Evolutionary conservation across 2,888 invertebrate genomes (phyloP).

Genomic region (Digitonthophagus gazella): DNA sequence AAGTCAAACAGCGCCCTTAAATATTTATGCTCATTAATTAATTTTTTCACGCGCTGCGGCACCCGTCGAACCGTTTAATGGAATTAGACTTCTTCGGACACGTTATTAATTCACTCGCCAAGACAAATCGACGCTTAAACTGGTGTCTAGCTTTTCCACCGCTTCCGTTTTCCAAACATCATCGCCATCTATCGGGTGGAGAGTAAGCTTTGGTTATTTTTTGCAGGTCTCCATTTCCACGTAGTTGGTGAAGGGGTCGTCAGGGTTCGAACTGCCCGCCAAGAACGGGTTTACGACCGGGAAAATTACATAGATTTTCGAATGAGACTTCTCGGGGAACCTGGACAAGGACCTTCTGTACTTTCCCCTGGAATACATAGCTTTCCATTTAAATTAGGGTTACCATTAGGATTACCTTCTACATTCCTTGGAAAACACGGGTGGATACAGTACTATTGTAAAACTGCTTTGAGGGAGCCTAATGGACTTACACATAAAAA

Average conservation of each 20-base stretch:
- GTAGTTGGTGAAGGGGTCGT: slow-evolving; percentile 94
- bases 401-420: slow-evolving; percentile 86
- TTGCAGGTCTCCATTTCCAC: slow-evolving; percentile 85
- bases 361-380: slow-evolving; percentile 92
- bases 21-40: not conserved
- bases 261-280: slow-evolving; percentile 76
- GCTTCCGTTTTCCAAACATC: not conserved
- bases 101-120: not conserved
- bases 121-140: not conserved
- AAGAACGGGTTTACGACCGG: slow-evolving; percentile 84
- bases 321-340: slow-evolving; percentile 88
- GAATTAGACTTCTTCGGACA: not conserved
- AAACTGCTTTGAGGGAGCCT: slow-evolving; percentile 84
- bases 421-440: slow-evolving; percentile 92
- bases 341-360: slow-evolving; percentile 80
- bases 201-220: slow-evolving; percentile 9
- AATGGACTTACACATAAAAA: slow-evolving; percentile 90
- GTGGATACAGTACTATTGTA: slow-evolving; percentile 94
- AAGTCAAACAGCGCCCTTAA: not conserved
- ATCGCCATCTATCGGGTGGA: not conserved
- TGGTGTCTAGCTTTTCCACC: not conserved
- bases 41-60: not conserved
- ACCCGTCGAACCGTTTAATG: not conserved
- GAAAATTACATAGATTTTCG: slow-evolving; percentile 95
- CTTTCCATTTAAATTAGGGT: slow-evolving; percentile 89